phyloP scores from a whole-genome alignment of 2,888 invertebrate genomes.

The Sphaerophoria rueppellii region DNA sequence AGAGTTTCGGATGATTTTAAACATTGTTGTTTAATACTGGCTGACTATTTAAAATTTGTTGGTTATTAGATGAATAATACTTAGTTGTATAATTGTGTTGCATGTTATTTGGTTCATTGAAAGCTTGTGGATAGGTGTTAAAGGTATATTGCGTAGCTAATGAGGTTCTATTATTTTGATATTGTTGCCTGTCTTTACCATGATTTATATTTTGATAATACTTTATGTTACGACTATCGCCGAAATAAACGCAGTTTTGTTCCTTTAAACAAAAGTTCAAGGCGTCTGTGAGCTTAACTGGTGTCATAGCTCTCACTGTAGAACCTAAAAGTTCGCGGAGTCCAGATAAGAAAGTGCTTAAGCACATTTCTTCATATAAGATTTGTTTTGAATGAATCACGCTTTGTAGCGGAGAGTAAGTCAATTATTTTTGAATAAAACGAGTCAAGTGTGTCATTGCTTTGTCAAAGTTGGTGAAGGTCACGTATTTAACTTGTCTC shows the following conservation, averaged over 20 bases:
- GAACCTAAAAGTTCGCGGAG: constrained; percentile 74
- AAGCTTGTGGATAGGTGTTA: constrained; percentile 7
- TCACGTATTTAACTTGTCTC: constrained; percentile 66
- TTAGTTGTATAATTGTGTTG: constrained; percentile 3
- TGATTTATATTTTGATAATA: neutral
- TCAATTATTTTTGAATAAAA: constrained; percentile 57
- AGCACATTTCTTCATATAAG: constrained; percentile 71
- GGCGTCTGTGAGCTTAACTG: constrained; percentile 64
- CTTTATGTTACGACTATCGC: neutral
- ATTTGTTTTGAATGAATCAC: constrained; percentile 64
- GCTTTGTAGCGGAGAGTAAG: constrained; percentile 18
- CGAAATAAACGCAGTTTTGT: constrained; percentile 66
- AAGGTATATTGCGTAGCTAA: constrained; percentile 19
- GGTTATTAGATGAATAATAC: neutral
- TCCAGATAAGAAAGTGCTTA: constrained; percentile 71
- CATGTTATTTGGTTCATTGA: neutral
- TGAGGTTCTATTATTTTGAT: constrained; percentile 1
- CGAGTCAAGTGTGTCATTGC: constrained; percentile 42
- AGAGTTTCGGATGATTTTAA: too few species aligned
- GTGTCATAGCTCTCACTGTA: constrained; percentile 74
- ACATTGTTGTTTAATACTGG: too few species aligned
- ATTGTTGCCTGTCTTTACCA: neutral
- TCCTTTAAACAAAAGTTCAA: constrained; percentile 63
- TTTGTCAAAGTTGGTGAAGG: constrained; percentile 64
- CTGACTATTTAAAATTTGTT: neutral